Evolutionary conservation across 2,888 invertebrate species (phyloP).

Genomic region (Thymelicus acteon): DNA sequence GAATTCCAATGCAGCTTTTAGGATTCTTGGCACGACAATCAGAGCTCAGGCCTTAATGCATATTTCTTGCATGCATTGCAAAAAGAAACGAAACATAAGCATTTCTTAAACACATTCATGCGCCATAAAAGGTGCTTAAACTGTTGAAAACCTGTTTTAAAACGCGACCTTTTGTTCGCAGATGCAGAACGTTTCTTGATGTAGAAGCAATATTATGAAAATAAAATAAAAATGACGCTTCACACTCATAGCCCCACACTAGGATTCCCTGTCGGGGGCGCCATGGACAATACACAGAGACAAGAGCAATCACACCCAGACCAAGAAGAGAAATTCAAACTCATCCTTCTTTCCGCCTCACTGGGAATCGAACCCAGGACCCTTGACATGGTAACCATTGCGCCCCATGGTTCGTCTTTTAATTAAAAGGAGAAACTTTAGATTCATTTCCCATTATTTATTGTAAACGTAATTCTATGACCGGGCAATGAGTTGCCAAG

Average conservation of each 20-base stretch:
- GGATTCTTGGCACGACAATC: conserved; percentile 10
- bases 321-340: no score
- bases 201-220: conserved; percentile 18
- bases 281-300: no score
- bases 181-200: not conserved
- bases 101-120: conserved; percentile 17
- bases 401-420: no score
- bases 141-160: conserved; percentile 14
- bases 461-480: conserved; percentile 34
- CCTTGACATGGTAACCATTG: no score
- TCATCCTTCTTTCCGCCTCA: no score
- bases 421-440: conserved; percentile 29
- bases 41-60: conserved; percentile 4
- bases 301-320: no score
- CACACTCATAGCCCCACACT: no score
- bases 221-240: no score
- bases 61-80: conserved; percentile 11
- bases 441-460: conserved; percentile 41
- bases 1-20: not conserved
- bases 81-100: conserved; percentile 4
- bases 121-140: conserved; percentile 20
- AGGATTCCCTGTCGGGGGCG: no score
- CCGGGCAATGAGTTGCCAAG: conserved; percentile 47
- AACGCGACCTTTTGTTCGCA: conserved; percentile 26
- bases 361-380: no score